Percentiles rank a stretch among this genome's conserved stretches.
Conservation (phyloP, 2,113 vertebrate species). For the Eonycteris spelaea region DNA sequence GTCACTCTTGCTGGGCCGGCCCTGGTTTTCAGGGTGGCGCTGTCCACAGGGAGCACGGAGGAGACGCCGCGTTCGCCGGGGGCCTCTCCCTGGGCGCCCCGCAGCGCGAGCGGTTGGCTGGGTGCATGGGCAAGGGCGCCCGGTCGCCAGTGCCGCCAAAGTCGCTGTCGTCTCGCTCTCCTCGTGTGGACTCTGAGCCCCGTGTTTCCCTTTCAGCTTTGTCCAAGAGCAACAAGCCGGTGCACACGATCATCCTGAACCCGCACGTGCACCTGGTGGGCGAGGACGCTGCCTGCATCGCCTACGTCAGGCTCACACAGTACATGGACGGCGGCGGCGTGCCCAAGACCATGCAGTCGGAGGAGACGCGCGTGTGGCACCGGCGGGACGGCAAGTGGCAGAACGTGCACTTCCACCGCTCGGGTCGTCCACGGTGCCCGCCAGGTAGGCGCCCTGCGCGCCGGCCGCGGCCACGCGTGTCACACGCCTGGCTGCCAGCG, state of each 20-base stretch:
- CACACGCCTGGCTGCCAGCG: no score
- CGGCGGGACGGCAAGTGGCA: conserved; percentile 98
- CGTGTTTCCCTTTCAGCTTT: conserved; percentile 83
- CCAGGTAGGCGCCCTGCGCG: conserved; percentile 83
- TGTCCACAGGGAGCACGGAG: no score
- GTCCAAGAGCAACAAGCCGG: conserved; percentile 91
- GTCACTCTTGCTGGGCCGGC: no score
- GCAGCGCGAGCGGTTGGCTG: no score
- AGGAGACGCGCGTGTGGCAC: conserved; percentile 98
- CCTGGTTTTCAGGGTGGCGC: no score
- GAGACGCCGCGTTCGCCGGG: no score
- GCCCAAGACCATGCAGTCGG: conserved; percentile 97
- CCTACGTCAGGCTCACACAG: conserved; percentile 95
- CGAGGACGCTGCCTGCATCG: conserved; percentile 96
- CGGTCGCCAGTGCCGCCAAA: no score
- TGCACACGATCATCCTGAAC: conserved; percentile 97
- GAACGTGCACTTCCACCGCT: conserved; percentile 98
- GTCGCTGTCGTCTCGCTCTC: no score
- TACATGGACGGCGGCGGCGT: conserved; percentile 91
- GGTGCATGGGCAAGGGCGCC: no score
- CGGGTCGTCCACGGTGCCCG: conserved; percentile 93
- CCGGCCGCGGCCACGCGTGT: no score
- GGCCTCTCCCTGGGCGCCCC: no score
- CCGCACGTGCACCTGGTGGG: conserved; percentile 97
- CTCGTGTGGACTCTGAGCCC: accelerated